Conservation (phyloP, 2,888 invertebrate genomes). For the Phania funesta region DNA sequence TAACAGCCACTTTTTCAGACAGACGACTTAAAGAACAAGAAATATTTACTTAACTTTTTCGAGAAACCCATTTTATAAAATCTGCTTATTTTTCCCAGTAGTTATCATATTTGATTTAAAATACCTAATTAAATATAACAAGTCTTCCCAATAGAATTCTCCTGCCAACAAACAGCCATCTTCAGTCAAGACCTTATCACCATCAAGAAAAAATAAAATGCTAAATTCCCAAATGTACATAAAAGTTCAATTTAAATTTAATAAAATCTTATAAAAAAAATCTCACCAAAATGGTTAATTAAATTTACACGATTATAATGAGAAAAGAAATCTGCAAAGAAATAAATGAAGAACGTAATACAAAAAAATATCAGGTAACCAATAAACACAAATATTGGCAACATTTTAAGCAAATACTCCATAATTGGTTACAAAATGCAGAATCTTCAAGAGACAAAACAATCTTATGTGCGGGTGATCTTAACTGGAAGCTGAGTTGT, state of each 20-base stretch:
- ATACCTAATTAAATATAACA: conserved; percentile 13
- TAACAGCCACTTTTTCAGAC: no score
- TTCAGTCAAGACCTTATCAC: neutral
- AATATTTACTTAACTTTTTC: no score
- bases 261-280: conserved; percentile 49
- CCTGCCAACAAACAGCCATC: neutral
- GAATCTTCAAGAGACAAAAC: conserved; percentile 21
- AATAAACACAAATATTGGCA: conserved; percentile 21
- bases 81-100: neutral
- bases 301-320: conserved; percentile 57
- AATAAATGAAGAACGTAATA: neutral
- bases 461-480: conserved; percentile 51
- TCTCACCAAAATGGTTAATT: conserved; percentile 53
- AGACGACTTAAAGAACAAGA: no score
- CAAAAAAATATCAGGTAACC: neutral
- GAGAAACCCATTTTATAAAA: no score
- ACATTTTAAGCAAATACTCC: conserved; percentile 35
- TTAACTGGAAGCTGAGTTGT: neutral
- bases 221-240: conserved; percentile 46
- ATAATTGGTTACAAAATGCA: conserved; percentile 40
- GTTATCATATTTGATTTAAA: neutral
- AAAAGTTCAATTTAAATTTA: conserved; percentile 54
- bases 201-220: conserved; percentile 14
- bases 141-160: conserved; percentile 1
- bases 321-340: conserved; percentile 3